A percentile compares a stretch with the other conserved stretches of the same genome.
Evolutionary conservation across 2,888 invertebrate genomes (phyloP).

Genomic region (Odontocerum albicorne): DNA sequence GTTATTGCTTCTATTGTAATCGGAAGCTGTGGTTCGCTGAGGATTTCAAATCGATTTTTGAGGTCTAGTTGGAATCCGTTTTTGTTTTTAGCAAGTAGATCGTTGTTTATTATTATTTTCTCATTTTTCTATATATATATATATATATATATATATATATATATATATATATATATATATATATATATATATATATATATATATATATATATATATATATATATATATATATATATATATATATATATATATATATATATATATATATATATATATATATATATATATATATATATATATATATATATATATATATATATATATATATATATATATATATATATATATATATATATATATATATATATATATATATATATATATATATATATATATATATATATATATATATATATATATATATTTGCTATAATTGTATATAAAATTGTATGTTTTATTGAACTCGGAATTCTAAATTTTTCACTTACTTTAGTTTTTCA

Average conservation of each 20-base stretch:
- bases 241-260: background rate
- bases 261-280: background rate
- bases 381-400: background rate
- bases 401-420: background rate
- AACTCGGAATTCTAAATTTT: too few species aligned
- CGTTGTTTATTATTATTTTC: too few species aligned
- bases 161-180: background rate
- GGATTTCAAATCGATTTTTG: too few species aligned
- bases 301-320: background rate
- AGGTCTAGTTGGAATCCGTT: too few species aligned
- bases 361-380: background rate
- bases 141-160: background rate
- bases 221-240: background rate
- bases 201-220: background rate
- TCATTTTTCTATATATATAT: background rate
- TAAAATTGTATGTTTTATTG: too few species aligned
- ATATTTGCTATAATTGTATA: background rate
- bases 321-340: background rate
- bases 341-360: background rate
- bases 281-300: background rate
- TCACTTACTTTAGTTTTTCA: too few species aligned
- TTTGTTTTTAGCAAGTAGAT: too few species aligned
- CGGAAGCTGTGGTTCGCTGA: too few species aligned
- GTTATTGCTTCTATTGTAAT: too few species aligned
- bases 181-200: background rate